phyloP scores from a whole-genome alignment of 2,113 vertebrate genomes.

The Actenoides lindsayi region DNA sequence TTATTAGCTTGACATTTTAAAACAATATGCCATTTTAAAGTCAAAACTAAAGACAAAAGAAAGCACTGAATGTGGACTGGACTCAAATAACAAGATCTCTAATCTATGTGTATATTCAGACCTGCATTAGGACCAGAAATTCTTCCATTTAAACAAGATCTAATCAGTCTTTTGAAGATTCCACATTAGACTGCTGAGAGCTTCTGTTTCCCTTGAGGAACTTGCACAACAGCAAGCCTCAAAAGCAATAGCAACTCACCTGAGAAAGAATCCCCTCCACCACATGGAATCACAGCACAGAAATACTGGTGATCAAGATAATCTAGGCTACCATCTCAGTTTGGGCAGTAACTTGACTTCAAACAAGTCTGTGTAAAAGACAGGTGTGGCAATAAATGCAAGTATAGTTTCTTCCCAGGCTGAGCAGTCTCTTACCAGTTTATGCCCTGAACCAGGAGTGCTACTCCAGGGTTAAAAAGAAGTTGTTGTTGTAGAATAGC shows the following conservation, averaged over 20 bases:
- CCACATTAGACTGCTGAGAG: background rate
- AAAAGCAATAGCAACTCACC: background rate
- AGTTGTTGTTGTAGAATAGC: background rate
- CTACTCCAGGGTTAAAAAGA: background rate
- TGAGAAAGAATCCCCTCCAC: background rate
- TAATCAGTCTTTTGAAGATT: background rate
- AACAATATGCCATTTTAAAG: constrained; percentile 20
- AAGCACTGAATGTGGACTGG: background rate
- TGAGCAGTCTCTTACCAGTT: background rate
- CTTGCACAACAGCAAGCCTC: background rate
- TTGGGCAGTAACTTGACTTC: background rate
- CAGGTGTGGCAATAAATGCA: background rate
- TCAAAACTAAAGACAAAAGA: background rate
- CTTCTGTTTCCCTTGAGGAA: background rate
- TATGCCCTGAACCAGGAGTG: background rate
- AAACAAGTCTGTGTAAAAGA: background rate
- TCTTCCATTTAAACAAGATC: background rate
- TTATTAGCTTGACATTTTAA: constrained; percentile 22
- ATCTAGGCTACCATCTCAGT: background rate
- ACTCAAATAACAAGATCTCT: background rate
- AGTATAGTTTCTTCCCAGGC: background rate
- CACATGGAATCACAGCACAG: background rate
- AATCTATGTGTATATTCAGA: background rate
- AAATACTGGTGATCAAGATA: background rate
- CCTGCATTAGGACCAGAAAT: background rate